Evolutionary conservation across 2,888 invertebrate genomes (phyloP), one percentile per base, ranked within the genome.

Genomic region (Lochmaea crataegi): DNA sequence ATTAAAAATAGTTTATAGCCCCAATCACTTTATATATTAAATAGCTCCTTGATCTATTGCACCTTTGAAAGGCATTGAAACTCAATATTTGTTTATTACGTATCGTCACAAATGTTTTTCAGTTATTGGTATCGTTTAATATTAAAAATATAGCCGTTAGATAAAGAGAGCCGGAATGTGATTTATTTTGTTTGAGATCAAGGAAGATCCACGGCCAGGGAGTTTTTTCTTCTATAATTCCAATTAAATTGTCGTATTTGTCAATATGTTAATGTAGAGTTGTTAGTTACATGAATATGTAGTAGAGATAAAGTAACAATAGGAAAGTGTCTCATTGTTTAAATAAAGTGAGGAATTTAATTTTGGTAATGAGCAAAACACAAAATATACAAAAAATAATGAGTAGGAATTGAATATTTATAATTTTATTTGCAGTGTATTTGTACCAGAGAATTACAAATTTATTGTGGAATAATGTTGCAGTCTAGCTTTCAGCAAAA

Each of bases 171-270:
- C 64, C 65, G 22, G 38, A 68, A 16, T 65, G 51, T 65, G 56
- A 68, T 71, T 61, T 74, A 74, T 77, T 76, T 75, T 74, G 74
- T 78, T 76, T 76, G 71, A 77, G 80, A 80, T 80, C 80, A 80
- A 80, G 79, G 79, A 73, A 74, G 74, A 65, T 76, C 76, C 75
- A 73, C 77, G 78, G 74, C 77, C 78, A 75, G 75, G 78, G 71
- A 71, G 67, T 74, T 78, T 76, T 75, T 75, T 12, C 12, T 26
- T 6, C 9, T 22, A 18, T 18, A 64, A 45, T 64, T 45, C 5
- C 2, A 41, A 61, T 38, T 12, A 22, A 41, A 11, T 26, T 26
- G 26, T 14, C 22, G 7, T 14, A 42, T 14, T 11, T 63, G 26
- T 42, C 42, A 63, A 63, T 42, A 45, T 10, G 2, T 42, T 9